phyloP scores from a whole-genome alignment of 2,888 invertebrate species.

The Caradrina kadenii region DNA sequence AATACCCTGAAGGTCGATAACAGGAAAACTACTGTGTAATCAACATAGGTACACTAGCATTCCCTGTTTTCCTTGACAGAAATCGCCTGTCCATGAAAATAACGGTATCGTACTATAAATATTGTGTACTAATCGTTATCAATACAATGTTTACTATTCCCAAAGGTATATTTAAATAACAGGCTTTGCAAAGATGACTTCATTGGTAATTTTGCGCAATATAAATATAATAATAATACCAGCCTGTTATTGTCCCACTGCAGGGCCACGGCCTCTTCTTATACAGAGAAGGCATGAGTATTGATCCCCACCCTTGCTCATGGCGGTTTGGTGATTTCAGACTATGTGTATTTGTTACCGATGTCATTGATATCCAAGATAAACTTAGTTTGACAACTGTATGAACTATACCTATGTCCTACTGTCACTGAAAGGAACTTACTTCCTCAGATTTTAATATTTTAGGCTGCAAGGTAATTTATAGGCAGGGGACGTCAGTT shows the following conservation, averaged over 20 bases:
- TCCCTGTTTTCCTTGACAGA: conserved; percentile 1
- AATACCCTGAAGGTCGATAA: background rate
- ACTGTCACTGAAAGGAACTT: background rate
- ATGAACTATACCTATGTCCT: background rate
- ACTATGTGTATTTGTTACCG: too few species aligned
- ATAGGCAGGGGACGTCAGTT: background rate
- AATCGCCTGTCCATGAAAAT: background rate
- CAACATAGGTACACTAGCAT: background rate
- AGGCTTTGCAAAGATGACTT: conserved; percentile 13
- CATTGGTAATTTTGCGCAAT: background rate
- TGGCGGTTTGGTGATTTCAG: too few species aligned
- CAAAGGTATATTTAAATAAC: conserved; percentile 21
- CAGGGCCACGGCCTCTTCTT: too few species aligned
- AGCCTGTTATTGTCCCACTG: too few species aligned
- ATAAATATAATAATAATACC: background rate
- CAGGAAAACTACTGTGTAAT: conserved; percentile 6
- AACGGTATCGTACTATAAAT: conserved; percentile 15
- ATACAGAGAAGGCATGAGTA: too few species aligned
- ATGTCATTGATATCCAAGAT: too few species aligned
- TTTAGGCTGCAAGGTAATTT: too few species aligned
- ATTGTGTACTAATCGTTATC: conserved; percentile 13
- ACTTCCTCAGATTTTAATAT: background rate
- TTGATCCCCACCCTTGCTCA: too few species aligned
- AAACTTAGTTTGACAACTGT: too few species aligned
- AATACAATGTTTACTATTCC: conserved; percentile 17